Evolutionary conservation across 2,888 invertebrate genomes (phyloP).

Genomic region (Metopia argyrocephala): DNA sequence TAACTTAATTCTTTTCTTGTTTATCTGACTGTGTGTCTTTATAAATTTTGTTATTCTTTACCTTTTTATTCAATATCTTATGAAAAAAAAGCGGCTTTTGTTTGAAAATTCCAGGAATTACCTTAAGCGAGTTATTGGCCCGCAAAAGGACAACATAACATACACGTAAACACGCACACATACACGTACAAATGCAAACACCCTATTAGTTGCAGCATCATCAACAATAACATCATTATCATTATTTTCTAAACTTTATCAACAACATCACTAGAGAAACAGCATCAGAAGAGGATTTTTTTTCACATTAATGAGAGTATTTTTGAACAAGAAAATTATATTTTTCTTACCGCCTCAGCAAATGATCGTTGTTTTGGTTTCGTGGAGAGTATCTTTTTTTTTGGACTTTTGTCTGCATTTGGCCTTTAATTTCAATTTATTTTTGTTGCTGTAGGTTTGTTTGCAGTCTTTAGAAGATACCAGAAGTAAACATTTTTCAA

Average conservation of each 20-base stretch:
- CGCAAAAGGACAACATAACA: constrained; percentile 53
- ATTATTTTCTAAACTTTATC: background rate
- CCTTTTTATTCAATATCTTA: background rate
- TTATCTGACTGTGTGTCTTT: constrained; percentile 7
- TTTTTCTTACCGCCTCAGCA: background rate
- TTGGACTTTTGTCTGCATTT: constrained; percentile 31
- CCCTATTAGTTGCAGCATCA: constrained; percentile 22
- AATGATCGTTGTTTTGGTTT: background rate
- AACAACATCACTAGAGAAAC: background rate
- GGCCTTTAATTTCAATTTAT: constrained; percentile 34
- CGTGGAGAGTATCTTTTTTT: constrained; percentile 28
- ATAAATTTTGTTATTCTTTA: constrained; percentile 35
- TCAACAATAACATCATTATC: constrained; percentile 1
- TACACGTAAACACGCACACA: constrained; percentile 20
- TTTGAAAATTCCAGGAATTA: constrained; percentile 64
- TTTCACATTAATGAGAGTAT: constrained; percentile 27
- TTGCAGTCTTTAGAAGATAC: constrained; percentile 39
- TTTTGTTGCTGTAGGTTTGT: constrained; percentile 5
- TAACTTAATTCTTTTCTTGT: background rate
- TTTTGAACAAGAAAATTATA: background rate
- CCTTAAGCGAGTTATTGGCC: constrained; percentile 63
- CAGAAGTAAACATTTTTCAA: constrained; percentile 47
- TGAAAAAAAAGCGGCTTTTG: constrained; percentile 53
- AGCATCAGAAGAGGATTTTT: constrained; percentile 21
- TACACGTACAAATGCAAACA: constrained; percentile 2